A percentile compares a stretch with the other conserved stretches of the same genome.
These are phyloP conservation scores for Nymphalis urticae DNA, from an alignment of 2,888 invertebrate species.

Conservation along the genomic window DNA sequence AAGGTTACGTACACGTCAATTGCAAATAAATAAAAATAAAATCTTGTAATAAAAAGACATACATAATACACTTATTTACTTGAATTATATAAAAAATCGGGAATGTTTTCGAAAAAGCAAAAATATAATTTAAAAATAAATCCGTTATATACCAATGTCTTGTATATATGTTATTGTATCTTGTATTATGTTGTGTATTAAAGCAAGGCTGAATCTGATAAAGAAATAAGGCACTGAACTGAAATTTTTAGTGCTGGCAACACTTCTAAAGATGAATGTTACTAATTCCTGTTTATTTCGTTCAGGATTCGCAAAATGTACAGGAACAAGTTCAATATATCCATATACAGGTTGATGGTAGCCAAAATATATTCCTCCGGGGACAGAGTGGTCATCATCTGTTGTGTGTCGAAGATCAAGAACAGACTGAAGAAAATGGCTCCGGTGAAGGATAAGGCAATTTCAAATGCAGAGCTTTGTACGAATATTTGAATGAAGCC, in stretches of 20 bases:
- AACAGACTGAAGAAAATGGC: conserved; percentile 89
- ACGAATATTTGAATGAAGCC: conserved; percentile 88
- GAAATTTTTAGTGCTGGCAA: conserved; percentile 20
- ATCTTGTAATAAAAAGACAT: no score
- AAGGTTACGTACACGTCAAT: no score
- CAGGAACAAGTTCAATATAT: conserved; percentile 92
- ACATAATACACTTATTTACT: no score
- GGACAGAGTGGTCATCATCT: conserved; percentile 89
- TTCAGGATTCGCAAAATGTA: conserved; percentile 89
- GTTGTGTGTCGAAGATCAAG: conserved; percentile 92
- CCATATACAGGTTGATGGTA: conserved; percentile 92
- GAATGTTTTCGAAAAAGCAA: no score
- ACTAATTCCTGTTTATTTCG: conserved; percentile 78
- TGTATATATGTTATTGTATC: no score
- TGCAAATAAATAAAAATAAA: no score
- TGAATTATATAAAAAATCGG: no score
- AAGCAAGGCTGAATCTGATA: no score
- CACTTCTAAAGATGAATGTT: not conserved
- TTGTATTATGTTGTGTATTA: no score
- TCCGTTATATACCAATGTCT: no score
- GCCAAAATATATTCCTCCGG: conserved; percentile 94
- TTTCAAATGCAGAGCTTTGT: conserved; percentile 86
- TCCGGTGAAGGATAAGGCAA: conserved; percentile 87
- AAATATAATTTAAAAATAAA: no score
- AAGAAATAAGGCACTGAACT: not conserved